Base-by-base conservation (phyloP, 2,888 invertebrate genomes). In the Drosophila buzzatii region DNA sequence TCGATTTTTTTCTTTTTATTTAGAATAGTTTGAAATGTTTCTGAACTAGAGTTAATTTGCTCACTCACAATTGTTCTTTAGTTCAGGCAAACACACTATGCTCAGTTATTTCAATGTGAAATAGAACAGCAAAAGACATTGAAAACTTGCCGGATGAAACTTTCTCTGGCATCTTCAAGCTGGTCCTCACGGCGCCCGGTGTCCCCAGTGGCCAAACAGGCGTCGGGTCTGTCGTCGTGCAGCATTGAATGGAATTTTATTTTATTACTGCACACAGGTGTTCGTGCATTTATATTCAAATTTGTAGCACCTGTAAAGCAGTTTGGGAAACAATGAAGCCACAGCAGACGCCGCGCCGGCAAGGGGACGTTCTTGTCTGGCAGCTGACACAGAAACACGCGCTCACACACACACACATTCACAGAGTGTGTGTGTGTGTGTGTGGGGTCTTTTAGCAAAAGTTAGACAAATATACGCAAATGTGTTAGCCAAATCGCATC, bases 291-390 rank as follows among this genome's bases (percentile, higher is more conserved):
- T 85, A 73, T 85, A 85, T 85, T 85, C 76, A 85, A 85, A 85
- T 85, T 89, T 90, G 90, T 82, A 85, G 85, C 90, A 89, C 74
- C 90, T 89, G 85, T 81, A 82, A 76, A 87, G 76, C 85, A 87
- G 76, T 87, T 84, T 79, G 65, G 44, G 59, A 85, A 85, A 85
- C 90, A 87, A 85, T 85, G 82, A 89, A 87, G 90, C 76, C 73
- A 63, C 84, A 72, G 55, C 57, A 77, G 68, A 69, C 76, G 45
- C 31, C 45, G 37, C 76, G 45, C 31, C 45, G 37, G 27, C 73
- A 23, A 41, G 55, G 62, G 49, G 42, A 37, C 57, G 23, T 18
- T 39, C 16, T 37, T 67, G 76, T 62, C 76, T 83, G 81, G 69
- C 73, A 66, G 64, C 60, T 59, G 23, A 18, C 31, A 57, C 39